Evolutionary conservation across 2,113 vertebrate genomes (phyloP).

Genomic region (Glaucidium brasilianum): DNA sequence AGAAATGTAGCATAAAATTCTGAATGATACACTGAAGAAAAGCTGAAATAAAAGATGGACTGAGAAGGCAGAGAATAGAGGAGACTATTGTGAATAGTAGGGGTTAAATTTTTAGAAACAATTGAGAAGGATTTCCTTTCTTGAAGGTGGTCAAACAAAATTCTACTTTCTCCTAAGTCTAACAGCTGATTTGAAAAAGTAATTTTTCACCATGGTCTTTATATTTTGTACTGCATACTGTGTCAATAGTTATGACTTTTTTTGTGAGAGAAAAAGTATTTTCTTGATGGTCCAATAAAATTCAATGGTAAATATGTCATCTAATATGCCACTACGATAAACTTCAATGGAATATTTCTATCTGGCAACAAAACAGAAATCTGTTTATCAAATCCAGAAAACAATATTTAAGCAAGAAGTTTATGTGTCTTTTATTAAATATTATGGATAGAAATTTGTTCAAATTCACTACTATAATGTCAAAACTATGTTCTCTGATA

Average conservation of each 20-base stretch:
- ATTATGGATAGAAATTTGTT: not conserved
- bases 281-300: not conserved
- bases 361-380: not conserved
- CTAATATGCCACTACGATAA: not conserved
- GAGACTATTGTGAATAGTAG: not conserved
- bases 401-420: not conserved
- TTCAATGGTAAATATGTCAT: not conserved
- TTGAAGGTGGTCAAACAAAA: not conserved
- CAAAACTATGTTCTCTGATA: not conserved
- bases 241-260: not conserved
- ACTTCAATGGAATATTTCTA: not conserved
- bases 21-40: not conserved
- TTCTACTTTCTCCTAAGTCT: not conserved
- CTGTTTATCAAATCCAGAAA: not conserved
- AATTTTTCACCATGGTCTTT: accelerated
- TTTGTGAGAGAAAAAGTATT: not conserved
- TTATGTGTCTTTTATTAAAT: not conserved
- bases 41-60: not conserved
- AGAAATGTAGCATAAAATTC: not conserved
- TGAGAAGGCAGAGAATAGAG: not conserved
- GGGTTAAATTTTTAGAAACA: not conserved
- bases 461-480: not conserved
- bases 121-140: not conserved
- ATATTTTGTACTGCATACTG: not conserved
- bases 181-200: not conserved